A percentile compares a stretch with the other conserved stretches of the same genome.
Conservation (phyloP, 2,113 vertebrate species). For the Nerophis ophidion region DNA sequence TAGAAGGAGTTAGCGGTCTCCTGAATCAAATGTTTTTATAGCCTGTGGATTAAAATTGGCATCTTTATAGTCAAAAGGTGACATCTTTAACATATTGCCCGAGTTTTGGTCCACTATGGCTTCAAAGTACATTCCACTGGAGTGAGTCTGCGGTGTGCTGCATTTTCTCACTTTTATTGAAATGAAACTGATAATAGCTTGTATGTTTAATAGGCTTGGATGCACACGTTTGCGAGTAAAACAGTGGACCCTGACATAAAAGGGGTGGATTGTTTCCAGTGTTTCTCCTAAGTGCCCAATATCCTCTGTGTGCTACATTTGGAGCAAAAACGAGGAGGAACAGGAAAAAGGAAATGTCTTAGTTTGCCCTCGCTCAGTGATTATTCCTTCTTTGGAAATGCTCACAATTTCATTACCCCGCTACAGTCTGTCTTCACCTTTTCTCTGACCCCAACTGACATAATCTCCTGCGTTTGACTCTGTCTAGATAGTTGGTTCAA, state of each 20-base stretch:
- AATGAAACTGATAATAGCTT: constrained; percentile 13
- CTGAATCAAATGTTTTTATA: constrained; percentile 16
- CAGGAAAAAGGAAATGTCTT: constrained; percentile 22
- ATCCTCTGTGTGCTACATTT: constrained; percentile 21
- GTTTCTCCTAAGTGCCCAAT: neutral
- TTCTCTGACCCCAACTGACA: constrained; percentile 2
- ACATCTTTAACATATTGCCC: constrained; percentile 13
- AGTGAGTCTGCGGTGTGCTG: constrained; percentile 16
- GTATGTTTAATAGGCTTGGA: neutral
- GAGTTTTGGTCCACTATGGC: constrained; percentile 37
- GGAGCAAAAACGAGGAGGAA: constrained; percentile 17
- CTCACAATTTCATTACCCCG: neutral
- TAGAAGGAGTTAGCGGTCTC: constrained; percentile 3
- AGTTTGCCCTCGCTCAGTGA: constrained; percentile 8
- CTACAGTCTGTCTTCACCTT: constrained; percentile 15
- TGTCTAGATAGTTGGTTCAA: constrained; percentile 8
- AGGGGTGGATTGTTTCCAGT: neutral
- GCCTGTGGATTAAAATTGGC: constrained; percentile 15
- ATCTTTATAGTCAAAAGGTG: constrained; percentile 20
- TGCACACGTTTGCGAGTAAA: neutral
- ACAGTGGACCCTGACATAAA: neutral
- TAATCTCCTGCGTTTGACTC: constrained; percentile 11
- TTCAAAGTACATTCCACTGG: constrained; percentile 22
- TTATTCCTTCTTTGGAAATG: constrained; percentile 33
- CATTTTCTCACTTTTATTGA: constrained; percentile 33